A percentile compares a stretch with the other conserved stretches of the same genome.
These are phyloP conservation scores for Sweltsa coloradensis DNA, from an alignment of 1,140 invertebrate genomes.

Conservation along the genomic window DNA sequence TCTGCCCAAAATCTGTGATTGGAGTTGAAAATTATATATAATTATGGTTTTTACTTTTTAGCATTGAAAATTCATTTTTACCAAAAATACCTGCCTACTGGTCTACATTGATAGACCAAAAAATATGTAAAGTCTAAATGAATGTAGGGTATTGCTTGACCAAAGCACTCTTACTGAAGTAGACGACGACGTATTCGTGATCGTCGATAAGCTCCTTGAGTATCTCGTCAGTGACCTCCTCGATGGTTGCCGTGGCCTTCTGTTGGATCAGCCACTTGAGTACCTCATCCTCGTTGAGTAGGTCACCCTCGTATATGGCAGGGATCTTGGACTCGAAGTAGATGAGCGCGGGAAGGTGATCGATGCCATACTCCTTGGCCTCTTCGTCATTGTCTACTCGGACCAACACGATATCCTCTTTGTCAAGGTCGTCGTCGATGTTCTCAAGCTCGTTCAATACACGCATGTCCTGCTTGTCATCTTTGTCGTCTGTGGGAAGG, in stretches of 20 bases:
- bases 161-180: slow-evolving; percentile 62
- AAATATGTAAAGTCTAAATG: background rate
- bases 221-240: slow-evolving; percentile 90
- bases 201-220: slow-evolving; percentile 74
- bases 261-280: slow-evolving; percentile 82
- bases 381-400: slow-evolving; percentile 78
- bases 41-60: no score
- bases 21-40: no score
- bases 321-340: slow-evolving; percentile 90
- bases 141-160: no score
- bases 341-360: slow-evolving; percentile 74
- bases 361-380: slow-evolving; percentile 83
- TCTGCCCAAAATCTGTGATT: no score
- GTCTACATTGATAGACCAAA: background rate
- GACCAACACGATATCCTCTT: slow-evolving; percentile 80
- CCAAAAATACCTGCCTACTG: background rate
- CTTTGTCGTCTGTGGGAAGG: slow-evolving; percentile 63
- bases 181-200: slow-evolving; percentile 87
- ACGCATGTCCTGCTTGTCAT: slow-evolving; percentile 76
- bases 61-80: no score
- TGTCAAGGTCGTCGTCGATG: slow-evolving; percentile 84
- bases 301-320: slow-evolving; percentile 80
- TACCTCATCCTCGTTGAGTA: slow-evolving; percentile 85
- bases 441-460: slow-evolving; percentile 83
- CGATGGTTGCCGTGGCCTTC: slow-evolving; percentile 82